Percentiles rank a stretch among this genome's conserved stretches.
Conservation (phyloP, 1,140 invertebrate genomes). For the Neodiprion lecontei region DNA sequence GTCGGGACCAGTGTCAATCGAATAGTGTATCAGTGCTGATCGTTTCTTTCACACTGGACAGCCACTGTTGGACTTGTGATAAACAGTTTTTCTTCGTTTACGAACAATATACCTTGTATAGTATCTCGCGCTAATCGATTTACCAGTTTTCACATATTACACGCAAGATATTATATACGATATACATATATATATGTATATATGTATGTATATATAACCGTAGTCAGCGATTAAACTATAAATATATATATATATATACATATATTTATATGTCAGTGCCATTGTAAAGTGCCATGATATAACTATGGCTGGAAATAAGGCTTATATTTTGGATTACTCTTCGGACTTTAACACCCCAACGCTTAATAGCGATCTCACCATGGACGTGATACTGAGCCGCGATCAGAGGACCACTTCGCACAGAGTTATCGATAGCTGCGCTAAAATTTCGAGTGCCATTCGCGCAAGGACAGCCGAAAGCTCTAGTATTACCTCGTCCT, state of each 20-base stretch:
- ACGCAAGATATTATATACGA: too few relatives aligned
- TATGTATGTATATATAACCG: too few relatives aligned
- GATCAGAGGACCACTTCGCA: conserved; percentile 57
- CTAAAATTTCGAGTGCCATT: background rate
- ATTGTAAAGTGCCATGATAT: conserved; percentile 34
- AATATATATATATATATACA: background rate
- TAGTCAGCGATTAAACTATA: too few relatives aligned
- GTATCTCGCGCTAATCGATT: too few relatives aligned
- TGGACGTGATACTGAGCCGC: conserved; percentile 49
- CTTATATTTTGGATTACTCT: conserved; percentile 22
- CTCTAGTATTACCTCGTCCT: too few relatives aligned
- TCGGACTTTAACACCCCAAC: background rate
- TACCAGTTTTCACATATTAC: too few relatives aligned
- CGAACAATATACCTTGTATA: too few relatives aligned
- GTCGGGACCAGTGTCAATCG: conserved; percentile 51
- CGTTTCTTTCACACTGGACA: background rate
- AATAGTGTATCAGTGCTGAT: conserved; percentile 42
- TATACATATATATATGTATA: too few relatives aligned
- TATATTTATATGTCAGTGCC: background rate
- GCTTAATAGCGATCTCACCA: conserved; percentile 28
- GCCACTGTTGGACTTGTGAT: too few relatives aligned
- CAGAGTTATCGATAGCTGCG: conserved; percentile 27
- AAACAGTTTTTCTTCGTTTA: too few relatives aligned
- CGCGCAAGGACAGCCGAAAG: background rate
- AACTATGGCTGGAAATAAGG: conserved; percentile 23